These are phyloP conservation scores for Cossypha polioptera DNA, from an alignment of 2,797 vertebrate genomes.

Conservation along the genomic window DNA sequence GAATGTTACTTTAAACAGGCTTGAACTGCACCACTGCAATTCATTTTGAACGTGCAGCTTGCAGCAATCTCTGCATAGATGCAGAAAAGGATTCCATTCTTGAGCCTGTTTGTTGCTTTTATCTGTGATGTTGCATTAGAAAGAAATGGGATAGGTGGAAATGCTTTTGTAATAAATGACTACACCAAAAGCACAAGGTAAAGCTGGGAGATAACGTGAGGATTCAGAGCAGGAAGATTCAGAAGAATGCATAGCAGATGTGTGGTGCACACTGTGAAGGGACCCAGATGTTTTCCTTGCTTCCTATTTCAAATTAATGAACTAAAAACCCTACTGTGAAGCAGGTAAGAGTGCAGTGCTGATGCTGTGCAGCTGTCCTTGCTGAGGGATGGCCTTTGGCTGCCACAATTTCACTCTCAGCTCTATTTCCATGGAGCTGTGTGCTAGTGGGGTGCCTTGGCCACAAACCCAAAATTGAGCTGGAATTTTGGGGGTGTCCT, in stretches of 20 bases:
- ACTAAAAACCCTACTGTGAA: not conserved
- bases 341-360: not conserved
- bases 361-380: not conserved
- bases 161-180: not conserved
- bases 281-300: not conserved
- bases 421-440: not conserved
- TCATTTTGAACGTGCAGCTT: not conserved
- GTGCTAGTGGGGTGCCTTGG: not conserved
- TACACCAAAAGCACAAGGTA: not conserved
- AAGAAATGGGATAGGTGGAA: not conserved
- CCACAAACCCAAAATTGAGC: not conserved
- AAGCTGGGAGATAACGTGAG: not conserved
- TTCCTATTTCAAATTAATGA: not conserved
- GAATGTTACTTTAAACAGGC: not conserved
- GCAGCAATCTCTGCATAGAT: not conserved
- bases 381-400: not conserved
- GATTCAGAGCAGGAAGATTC: not conserved
- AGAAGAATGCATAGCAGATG: not conserved
- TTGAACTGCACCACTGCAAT: not conserved
- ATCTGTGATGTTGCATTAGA: conserved; percentile 2
- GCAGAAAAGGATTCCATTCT: not conserved
- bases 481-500: not conserved
- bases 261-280: not conserved
- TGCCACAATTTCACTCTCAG: not conserved
- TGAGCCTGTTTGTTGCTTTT: not conserved